These are phyloP conservation scores for Tapirus indicus DNA, from an alignment of 2,797 vertebrate species.

Conservation along the genomic window DNA sequence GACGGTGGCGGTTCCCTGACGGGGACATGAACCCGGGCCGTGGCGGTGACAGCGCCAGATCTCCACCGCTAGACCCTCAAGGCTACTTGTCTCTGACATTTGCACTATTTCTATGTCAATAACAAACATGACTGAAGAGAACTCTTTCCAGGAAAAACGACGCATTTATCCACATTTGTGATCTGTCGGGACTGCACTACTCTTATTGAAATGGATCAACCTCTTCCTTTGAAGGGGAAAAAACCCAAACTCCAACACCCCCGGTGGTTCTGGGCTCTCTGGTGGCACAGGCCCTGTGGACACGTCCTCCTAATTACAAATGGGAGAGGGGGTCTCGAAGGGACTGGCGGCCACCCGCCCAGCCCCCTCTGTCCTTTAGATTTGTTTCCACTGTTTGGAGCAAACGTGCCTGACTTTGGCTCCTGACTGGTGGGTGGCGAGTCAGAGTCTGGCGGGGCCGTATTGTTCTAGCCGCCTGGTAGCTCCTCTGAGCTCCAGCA, in stretches of 20 bases:
- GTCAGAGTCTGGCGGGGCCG: too few species aligned
- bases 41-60: accelerated
- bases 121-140: background rate
- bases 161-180: accelerated
- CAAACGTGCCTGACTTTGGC: background rate
- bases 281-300: background rate
- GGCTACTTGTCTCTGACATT: background rate
- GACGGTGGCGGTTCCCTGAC: too few species aligned
- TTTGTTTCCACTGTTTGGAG: background rate
- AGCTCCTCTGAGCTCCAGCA: background rate
- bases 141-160: background rate
- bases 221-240: background rate
- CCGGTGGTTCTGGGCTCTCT: background rate
- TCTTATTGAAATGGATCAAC: background rate
- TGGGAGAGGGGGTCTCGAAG: background rate
- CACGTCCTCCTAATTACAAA: background rate
- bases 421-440: background rate
- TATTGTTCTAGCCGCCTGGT: background rate
- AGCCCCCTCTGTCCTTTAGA: background rate
- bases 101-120: background rate
- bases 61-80: too few species aligned
- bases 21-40: too few species aligned
- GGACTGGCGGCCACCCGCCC: background rate
- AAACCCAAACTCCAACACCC: background rate
- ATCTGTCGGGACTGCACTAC: background rate